Evolutionary conservation across 2,113 vertebrate genomes (phyloP).

Genomic region (Asarcornis scutulata): DNA sequence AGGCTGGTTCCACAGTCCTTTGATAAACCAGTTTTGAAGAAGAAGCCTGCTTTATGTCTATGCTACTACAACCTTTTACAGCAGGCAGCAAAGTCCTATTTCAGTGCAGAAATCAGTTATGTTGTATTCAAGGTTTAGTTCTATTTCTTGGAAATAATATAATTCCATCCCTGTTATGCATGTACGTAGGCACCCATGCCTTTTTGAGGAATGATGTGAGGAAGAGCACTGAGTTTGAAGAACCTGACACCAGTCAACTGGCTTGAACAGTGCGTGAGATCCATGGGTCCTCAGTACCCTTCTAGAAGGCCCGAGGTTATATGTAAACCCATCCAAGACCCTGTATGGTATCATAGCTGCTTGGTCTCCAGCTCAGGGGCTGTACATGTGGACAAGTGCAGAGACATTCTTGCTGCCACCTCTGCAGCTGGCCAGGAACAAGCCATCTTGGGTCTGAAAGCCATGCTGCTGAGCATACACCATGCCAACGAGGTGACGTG

Average conservation of each 20-base stretch:
- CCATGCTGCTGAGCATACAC: accelerated
- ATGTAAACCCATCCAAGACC: not conserved
- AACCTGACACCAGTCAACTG: not conserved
- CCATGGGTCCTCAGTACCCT: not conserved
- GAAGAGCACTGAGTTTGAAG: not conserved
- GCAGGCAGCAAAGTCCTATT: not conserved
- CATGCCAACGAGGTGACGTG: not conserved
- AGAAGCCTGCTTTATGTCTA: not conserved
- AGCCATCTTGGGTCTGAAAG: not conserved
- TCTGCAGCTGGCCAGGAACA: not conserved
- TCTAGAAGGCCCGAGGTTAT: not conserved
- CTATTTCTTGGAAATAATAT: not conserved
- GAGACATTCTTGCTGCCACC: not conserved
- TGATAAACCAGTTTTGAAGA: not conserved
- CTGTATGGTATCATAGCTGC: not conserved
- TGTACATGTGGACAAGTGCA: not conserved
- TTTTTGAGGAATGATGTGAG: not conserved
- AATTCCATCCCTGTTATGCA: not conserved
- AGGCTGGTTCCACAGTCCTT: not conserved
- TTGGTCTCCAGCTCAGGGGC: not conserved
- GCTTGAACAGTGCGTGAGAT: not conserved
- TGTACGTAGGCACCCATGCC: accelerated
- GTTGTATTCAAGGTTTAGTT: not conserved
- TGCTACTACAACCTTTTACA: not conserved
- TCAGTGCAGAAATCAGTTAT: not conserved